phyloP scores from a whole-genome alignment of 2,888 invertebrate species.

The Morpho helenor region DNA sequence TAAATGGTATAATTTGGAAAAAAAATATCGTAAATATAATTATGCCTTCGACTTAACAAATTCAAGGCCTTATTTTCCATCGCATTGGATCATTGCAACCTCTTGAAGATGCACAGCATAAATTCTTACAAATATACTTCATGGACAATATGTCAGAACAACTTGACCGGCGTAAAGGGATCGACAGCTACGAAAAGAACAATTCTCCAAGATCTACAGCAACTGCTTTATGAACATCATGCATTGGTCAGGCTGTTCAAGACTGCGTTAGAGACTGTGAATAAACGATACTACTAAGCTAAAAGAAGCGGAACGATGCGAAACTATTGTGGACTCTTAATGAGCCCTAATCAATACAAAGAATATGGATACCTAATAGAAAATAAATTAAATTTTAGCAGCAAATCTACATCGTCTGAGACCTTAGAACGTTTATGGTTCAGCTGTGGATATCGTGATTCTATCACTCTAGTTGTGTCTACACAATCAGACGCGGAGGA shows the following conservation, averaged over 20 bases:
- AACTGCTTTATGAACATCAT: conserved; percentile 32
- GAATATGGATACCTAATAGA: too few relatives aligned
- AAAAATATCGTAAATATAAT: not conserved
- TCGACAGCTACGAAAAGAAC: conserved; percentile 31
- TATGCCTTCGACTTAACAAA: conserved; percentile 24
- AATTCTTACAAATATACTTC: conserved; percentile 35
- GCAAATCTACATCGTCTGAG: too few relatives aligned
- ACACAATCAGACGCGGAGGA: too few relatives aligned
- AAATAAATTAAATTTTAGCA: too few relatives aligned
- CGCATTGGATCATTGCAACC: conserved; percentile 33
- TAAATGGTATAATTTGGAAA: not conserved
- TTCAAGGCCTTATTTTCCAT: conserved; percentile 33
- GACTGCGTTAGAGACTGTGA: conserved; percentile 15
- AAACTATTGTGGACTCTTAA: too few relatives aligned
- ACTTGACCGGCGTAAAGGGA: conserved; percentile 32
- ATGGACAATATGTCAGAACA: conserved; percentile 34
- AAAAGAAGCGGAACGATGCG: too few relatives aligned
- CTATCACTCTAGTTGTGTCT: too few relatives aligned
- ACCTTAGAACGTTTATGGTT: too few relatives aligned
- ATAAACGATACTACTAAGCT: too few relatives aligned
- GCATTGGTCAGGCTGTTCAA: conserved; percentile 30
- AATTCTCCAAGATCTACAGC: conserved; percentile 34
- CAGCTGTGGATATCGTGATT: too few relatives aligned
- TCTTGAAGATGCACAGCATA: conserved; percentile 31
- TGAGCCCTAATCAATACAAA: too few relatives aligned